Conservation (phyloP, 2,113 vertebrate genomes). For the Silurus asotus region DNA sequence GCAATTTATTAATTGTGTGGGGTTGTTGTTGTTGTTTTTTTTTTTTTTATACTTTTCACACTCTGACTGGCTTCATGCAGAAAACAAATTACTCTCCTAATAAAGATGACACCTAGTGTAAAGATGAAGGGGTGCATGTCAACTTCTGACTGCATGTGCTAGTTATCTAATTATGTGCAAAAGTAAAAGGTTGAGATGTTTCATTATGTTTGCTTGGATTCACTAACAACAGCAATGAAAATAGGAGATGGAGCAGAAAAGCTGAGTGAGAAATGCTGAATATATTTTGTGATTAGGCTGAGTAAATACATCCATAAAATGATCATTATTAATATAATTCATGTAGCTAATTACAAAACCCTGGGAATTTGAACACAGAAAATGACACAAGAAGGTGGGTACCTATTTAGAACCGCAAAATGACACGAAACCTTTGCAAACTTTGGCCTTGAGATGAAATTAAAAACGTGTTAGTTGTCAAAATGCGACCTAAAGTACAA, state of each 20-base stretch:
- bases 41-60: background rate
- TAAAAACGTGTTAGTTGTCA: background rate
- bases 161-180: slow-evolving; percentile 1
- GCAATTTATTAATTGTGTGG: background rate
- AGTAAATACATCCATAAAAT: background rate
- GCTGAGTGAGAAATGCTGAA: background rate
- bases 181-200: background rate
- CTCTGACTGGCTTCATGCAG: background rate
- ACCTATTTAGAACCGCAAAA: background rate
- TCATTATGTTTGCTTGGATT: background rate
- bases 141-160: slow-evolving; percentile 8
- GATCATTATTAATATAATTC: background rate
- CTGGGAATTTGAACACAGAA: background rate
- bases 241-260: background rate
- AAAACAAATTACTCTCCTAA: background rate
- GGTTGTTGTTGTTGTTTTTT: background rate
- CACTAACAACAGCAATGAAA: background rate
- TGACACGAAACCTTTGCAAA: background rate
- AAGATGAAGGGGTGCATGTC: background rate
- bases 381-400: background rate
- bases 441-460: background rate
- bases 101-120: slow-evolving; percentile 7
- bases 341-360: background rate
- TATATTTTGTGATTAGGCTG: background rate
- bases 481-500: background rate